These are phyloP conservation scores for Synanthedon myopaeformis DNA, from an alignment of 2,888 invertebrate species.

Conservation along the genomic window DNA sequence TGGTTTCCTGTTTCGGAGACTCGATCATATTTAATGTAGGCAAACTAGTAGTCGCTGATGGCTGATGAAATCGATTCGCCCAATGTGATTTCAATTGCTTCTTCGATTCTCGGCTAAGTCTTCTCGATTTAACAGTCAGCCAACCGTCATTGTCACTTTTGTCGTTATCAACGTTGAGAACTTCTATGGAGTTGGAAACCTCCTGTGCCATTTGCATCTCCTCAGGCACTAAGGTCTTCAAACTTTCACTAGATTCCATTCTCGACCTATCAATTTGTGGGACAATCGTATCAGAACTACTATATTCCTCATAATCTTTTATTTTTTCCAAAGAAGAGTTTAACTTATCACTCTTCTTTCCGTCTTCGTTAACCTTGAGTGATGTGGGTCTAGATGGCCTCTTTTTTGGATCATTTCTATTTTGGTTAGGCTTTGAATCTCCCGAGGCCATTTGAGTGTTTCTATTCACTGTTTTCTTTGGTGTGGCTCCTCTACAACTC, in stretches of 20 bases:
- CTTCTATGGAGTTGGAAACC: conserved; percentile 57
- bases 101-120: conserved; percentile 68
- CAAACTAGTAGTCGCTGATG: conserved; percentile 84
- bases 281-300: conserved; percentile 71
- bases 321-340: conserved; percentile 33
- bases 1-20: conserved; percentile 55
- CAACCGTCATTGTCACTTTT: conserved; percentile 79
- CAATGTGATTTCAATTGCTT: conserved; percentile 76
- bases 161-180: conserved; percentile 48
- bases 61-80: conserved; percentile 83
- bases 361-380: conserved; percentile 45
- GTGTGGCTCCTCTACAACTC: conserved; percentile 21
- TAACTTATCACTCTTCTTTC: conserved; percentile 31
- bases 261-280: conserved; percentile 52
- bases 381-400: conserved; percentile 37
- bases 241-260: conserved; percentile 62
- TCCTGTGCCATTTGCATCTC: conserved; percentile 31
- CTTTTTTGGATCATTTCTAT: conserved; percentile 39
- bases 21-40: conserved; percentile 76
- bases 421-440: conserved; percentile 30
- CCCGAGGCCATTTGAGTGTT: conserved; percentile 37
- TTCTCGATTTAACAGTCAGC: conserved; percentile 87
- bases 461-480: conserved; percentile 30
- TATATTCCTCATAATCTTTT: conserved; percentile 53
- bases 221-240: conserved; percentile 61